Percentiles rank a stretch among this genome's conserved stretches.
Conservation (phyloP, 2,113 vertebrate species). For the Osmerus eperlanus region DNA sequence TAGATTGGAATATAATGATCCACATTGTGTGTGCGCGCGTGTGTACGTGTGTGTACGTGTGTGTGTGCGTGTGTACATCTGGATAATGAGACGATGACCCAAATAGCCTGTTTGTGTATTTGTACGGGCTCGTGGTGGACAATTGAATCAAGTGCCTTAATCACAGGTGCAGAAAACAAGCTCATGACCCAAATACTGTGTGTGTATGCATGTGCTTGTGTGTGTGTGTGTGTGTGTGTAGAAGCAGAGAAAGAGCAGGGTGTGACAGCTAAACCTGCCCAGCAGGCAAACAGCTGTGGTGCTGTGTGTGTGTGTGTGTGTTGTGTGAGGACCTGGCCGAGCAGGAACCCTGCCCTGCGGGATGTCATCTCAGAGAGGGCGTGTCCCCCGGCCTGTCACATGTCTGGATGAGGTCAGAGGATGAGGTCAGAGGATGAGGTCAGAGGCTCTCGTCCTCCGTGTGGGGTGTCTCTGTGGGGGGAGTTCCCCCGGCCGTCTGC, state of each 20-base stretch:
- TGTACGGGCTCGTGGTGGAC: neutral
- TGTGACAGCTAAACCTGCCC: neutral
- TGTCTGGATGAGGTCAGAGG: too few relatives aligned
- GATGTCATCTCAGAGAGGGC: too few relatives aligned
- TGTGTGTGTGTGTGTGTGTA: conserved; percentile 11
- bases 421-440: too few relatives aligned
- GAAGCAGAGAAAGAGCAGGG: conserved; percentile 1
- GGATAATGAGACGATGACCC: neutral
- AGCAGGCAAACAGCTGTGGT: neutral
- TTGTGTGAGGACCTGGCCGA: neutral
- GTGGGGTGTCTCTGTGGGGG: too few relatives aligned
- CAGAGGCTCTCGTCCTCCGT: too few relatives aligned
- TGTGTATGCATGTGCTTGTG: conserved; percentile 1
- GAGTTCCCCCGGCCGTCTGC: too few relatives aligned
- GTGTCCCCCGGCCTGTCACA: conserved; percentile 5
- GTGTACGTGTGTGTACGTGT: neutral
- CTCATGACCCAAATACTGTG: neutral
- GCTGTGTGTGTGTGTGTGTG: conserved; percentile 17
- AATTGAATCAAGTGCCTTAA: neutral
- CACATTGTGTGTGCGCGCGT: conserved; percentile 1
- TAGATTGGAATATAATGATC: neutral
- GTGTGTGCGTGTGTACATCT: neutral
- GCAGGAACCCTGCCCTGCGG: too few relatives aligned
- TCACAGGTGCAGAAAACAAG: neutral
- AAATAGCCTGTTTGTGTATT: neutral